Evolutionary conservation across 2,888 invertebrate species (phyloP), one percentile per base, ranked within the genome.

Genomic region (Noctua janthina): DNA sequence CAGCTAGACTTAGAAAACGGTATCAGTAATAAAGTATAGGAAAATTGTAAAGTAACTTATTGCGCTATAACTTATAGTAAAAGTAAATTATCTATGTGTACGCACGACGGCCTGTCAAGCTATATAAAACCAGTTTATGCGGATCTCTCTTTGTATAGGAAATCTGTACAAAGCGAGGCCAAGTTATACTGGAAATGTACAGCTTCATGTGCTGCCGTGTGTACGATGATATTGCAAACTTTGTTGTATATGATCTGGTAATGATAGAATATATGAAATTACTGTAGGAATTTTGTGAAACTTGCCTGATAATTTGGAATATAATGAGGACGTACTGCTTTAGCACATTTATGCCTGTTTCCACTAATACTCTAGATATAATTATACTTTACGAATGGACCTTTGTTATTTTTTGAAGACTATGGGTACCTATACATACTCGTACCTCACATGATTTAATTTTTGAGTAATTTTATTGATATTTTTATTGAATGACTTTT

Each of bases 21-120:
- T n/a, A 75, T 17, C 2, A 66, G 79, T 75, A 75, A 79, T 76
- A 86, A 79, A 74, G 15, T 78, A 76, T 49, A 62, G 64, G 78
- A 75, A 85, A 78, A 85, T 85, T 54, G 82, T 73, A 78, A 72
- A 85, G 64, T 4, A 46, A 72, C 11, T 43, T 73, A 84, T 46
- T 49, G 59, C 81, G 20, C 59, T 51, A 56, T 78, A 54, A 76
- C 56, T 20, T 67, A 43, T 13, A 69, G 82, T 73, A 54, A 82
- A 78, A 84, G 85, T 46, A 78, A 82, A 84, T 81, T 85, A 74
- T 72, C 67, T n/a, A 35, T n/a, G 7, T 5, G 29, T 29, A n/a
- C 46, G 74, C 29, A 29, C 29, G 29, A 29, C 29, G 29, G 29
- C 29, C 29, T 29, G 1, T 29, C 29, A 29, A 29, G 29, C 29